phyloP scores from a whole-genome alignment of 2,888 invertebrate species.

The Strigamia crassipes region DNA sequence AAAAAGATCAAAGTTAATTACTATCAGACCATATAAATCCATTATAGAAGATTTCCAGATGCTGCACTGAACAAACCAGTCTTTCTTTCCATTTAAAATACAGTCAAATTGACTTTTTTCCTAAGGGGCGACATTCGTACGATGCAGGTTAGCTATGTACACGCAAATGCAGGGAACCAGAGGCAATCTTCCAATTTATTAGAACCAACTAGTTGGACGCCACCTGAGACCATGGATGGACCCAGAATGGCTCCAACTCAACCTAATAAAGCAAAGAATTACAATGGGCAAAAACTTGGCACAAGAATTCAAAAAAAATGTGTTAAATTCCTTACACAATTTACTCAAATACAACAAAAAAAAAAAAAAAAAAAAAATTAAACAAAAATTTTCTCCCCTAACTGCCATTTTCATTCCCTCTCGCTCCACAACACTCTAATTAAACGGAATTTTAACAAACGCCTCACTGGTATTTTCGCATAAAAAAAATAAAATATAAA shows the following conservation, averaged over 20 bases:
- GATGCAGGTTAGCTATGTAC: conserved; percentile 21
- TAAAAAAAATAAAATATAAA: not conserved
- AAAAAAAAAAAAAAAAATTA: not conserved
- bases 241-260: not conserved
- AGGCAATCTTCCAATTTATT: conserved; percentile 17
- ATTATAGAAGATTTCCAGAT: not conserved
- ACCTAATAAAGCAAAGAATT: not conserved
- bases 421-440: conserved; percentile 19
- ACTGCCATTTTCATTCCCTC: conserved; percentile 22
- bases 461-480: conserved; percentile 8
- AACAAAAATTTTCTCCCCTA: not conserved
- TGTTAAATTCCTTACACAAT: not conserved
- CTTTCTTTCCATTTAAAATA: not conserved
- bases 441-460: conserved; percentile 37
- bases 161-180: not conserved
- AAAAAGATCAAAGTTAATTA: too few relatives aligned
- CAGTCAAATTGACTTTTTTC: conserved; percentile 2
- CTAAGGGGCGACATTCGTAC: not conserved
- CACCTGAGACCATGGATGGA: conserved; percentile 17
- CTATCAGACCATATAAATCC: not conserved
- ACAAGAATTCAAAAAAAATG: not conserved
- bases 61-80: not conserved
- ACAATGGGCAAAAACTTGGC: not conserved
- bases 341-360: not conserved
- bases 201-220: not conserved